These are phyloP conservation scores for Drosophila santomea DNA, from an alignment of 1,140 invertebrate species.

Conservation along the genomic window DNA sequence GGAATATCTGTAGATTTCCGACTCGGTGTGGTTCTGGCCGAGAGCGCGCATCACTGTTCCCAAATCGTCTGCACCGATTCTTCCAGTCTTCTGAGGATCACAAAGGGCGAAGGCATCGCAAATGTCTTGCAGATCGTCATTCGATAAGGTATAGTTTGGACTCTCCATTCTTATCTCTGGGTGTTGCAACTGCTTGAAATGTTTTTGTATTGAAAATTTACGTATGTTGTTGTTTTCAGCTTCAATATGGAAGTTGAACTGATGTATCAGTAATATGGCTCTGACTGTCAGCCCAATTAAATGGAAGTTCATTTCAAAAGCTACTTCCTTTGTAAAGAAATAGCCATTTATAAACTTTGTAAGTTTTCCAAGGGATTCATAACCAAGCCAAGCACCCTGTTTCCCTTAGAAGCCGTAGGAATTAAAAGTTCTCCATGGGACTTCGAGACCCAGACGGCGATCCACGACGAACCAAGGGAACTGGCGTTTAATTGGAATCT, in stretches of 20 bases:
- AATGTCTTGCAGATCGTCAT: conserved; percentile 34
- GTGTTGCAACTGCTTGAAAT: background rate
- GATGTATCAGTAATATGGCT: background rate
- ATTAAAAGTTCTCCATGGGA: conserved; percentile 42
- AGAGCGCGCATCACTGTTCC: conserved; percentile 30
- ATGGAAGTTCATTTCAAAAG: background rate
- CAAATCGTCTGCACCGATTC: conserved; percentile 26
- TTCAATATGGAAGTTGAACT: background rate
- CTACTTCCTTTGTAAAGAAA: background rate
- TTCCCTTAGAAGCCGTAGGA: conserved; percentile 4
- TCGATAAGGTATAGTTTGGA: background rate
- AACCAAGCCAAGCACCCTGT: conserved; percentile 17
- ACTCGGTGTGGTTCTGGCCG: conserved; percentile 41
- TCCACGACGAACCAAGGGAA: conserved; percentile 30
- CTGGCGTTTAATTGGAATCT: conserved; percentile 81
- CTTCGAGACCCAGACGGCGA: conserved; percentile 8
- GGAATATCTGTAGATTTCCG: conserved; percentile 34
- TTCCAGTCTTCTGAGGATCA: conserved; percentile 25
- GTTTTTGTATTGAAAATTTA: too few relatives aligned
- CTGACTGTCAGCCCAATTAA: background rate
- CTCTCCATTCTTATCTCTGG: conserved; percentile 26
- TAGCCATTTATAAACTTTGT: too few relatives aligned
- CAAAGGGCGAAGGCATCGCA: conserved; percentile 16
- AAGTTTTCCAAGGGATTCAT: too few relatives aligned
- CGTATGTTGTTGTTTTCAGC: background rate